Evolutionary conservation across 2,888 invertebrate species (phyloP), one percentile per base, ranked within the genome.

Genomic region (Heliconius cydno): DNA sequence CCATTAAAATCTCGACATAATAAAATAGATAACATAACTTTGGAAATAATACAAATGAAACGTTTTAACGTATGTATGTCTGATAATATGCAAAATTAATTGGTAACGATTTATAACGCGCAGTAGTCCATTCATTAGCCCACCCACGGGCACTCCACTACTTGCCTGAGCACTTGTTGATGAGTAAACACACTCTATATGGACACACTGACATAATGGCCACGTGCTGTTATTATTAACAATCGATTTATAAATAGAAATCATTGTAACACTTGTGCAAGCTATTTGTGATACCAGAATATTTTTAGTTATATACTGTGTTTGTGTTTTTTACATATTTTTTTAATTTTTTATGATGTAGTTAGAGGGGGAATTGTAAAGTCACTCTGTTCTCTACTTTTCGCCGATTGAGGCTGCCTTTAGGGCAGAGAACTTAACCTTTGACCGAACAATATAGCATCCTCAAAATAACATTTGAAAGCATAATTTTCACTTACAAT

Each of bases 151-250:
- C 28, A 30, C 65, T 28, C 38, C 71, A 38, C 67, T 60, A 66
- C 63, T 57, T 63, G 46, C 60, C 57, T 22, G 41, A 57, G 52
- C 41, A 70, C 71, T 71, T 65, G 34, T 72, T 66, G 60, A 70
- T 34, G 77, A 65, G 81, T 80, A 78, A 78, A 81, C 80, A 81
- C 78, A 38, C 71, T 84, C 77, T 81, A 87, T 87, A 87, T 86
- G 88, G 87, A 22, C 70, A 68, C 83, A 86, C 85, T 88, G 88
- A 89, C 87, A 87, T 86, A 86, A 87, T 81, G 80, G 72, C 67
- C 84, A 84, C 82, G 82, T 73, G 73, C 73, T 60, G 10, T 60
- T 60, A 34, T 57, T 73, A 60, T 57, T 73, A 65, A 25, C 76
- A 79, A 78, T 78, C 83, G n/a, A 57, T 38, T 60, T 60, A 34